Evolutionary conservation across 2,113 vertebrate species (phyloP), one percentile per base, ranked within the genome.

Genomic region (Otis tarda): DNA sequence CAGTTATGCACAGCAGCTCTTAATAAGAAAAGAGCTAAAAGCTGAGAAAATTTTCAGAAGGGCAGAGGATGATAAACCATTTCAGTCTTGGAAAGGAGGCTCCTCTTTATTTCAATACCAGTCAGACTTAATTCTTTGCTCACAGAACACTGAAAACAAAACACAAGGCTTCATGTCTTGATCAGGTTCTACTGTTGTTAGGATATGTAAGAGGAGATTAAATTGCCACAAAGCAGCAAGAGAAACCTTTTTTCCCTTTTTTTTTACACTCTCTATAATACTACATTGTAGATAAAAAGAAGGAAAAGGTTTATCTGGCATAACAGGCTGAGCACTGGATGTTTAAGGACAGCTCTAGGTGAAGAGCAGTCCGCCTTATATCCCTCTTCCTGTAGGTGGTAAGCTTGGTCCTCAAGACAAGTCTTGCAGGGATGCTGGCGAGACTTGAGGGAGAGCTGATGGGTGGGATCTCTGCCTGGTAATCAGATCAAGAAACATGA

Each of bases 91-190:
- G 93, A 94, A 89, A 87, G 21, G 55, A 65, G 43, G 39, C 21
- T 85, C 37, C 41, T 94, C 43, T 90, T 68, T 93, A 76, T 93
- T 91, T 78, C 41, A 67, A 5, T 35, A 76, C 41, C 74, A 83
- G 33, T 33, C 65, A 76, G 45, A 70, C 27, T 78, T 63, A 71
- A 27, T 87, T 23, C 37, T 67, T 77, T 82, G 59, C 55, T 53
- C 76, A 12, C 43, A 74, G 69, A 79, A 94, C 73, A 90, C 83
- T 79, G 84, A 87, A 96, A 84, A 63, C 74, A 68, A 76, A 86
- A 80, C 55, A 94, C n/a, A 94, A 73, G n/a, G 17, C 83, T 80
- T 92, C 90, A 94, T 57, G 71, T 92, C 70, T 83, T 90, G 73
- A 93, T 89, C 65, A 90, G 92, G 83, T 57, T 49, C 63, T 84